Evolutionary conservation across 1,140 invertebrate species (phyloP).

Genomic region (Trissolcus basalis): DNA sequence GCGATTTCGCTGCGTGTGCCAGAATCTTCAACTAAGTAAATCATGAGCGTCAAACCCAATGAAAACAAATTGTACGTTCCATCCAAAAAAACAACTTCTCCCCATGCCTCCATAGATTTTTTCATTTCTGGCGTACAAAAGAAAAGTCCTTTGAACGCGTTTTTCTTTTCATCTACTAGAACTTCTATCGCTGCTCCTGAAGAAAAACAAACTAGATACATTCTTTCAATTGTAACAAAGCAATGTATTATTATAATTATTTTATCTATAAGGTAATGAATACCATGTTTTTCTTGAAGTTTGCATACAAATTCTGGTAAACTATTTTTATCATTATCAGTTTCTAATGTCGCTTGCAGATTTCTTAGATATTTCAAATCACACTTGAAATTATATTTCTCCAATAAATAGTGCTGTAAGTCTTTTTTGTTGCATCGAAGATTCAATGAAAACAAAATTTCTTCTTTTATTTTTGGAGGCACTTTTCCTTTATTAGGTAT

Average conservation of each 20-base stretch:
- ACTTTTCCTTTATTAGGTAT: constrained; percentile 3
- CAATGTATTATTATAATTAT: too few species aligned
- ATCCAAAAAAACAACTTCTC: too few species aligned
- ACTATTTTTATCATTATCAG: not conserved
- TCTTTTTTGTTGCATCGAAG: not conserved
- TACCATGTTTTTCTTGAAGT: not conserved
- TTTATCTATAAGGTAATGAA: not conserved
- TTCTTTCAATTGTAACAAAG: too few species aligned
- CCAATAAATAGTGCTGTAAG: not conserved
- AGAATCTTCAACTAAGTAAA: not conserved
- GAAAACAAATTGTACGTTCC: too few species aligned
- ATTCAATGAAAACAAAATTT: not conserved
- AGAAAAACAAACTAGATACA: too few species aligned
- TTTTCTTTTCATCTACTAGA: too few species aligned
- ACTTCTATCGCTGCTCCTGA: too few species aligned
- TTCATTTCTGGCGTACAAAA: too few species aligned
- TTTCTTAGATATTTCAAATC: constrained; percentile 3
- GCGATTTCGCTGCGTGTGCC: too few species aligned
- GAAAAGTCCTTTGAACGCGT: too few species aligned
- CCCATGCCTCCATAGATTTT: not conserved
- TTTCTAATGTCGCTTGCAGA: not conserved
- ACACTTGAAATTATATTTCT: not conserved
- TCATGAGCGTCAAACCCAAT: not conserved
- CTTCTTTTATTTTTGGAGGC: not conserved
- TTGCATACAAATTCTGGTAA: not conserved